A percentile compares a stretch with the other conserved stretches of the same genome.
phyloP scores from a whole-genome alignment of 2,888 invertebrate genomes.

The Eupithecia insigniata region DNA sequence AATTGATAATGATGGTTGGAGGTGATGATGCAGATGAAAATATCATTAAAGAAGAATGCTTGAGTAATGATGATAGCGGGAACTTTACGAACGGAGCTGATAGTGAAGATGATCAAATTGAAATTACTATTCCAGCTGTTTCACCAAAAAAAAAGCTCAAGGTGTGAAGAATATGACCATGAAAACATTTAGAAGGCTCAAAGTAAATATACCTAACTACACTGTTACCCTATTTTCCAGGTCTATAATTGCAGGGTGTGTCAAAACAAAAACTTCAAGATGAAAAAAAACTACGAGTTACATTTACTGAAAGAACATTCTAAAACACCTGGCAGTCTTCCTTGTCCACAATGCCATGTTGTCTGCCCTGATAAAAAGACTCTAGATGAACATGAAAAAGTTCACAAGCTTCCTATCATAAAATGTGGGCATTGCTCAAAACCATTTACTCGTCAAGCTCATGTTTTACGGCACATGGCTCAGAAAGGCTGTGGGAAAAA shows the following conservation, averaged over 20 bases:
- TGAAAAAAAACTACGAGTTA: slow-evolving; percentile 86
- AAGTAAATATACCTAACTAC: slow-evolving; percentile 9
- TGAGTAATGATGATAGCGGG: slow-evolving; percentile 31
- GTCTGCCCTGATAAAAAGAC: slow-evolving; percentile 86
- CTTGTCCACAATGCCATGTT: slow-evolving; percentile 87
- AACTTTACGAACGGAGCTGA: slow-evolving; percentile 35
- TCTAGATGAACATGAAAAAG: slow-evolving; percentile 87
- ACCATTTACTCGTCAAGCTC: slow-evolving; percentile 90
- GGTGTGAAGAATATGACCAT: slow-evolving; percentile 13
- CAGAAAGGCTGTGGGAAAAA: slow-evolving; percentile 87
- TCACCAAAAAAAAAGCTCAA: slow-evolving; percentile 25
- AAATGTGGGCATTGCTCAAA: slow-evolving; percentile 88
- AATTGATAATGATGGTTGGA: slow-evolving; percentile 23
- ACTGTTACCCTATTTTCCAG: slow-evolving; percentile 25
- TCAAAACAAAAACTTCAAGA: slow-evolving; percentile 87
- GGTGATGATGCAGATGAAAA: slow-evolving; percentile 27
- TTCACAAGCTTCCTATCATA: slow-evolving; percentile 79
- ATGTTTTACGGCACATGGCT: slow-evolving; percentile 87
- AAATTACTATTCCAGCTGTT: slow-evolving; percentile 8
- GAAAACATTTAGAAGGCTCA: slow-evolving; percentile 5
- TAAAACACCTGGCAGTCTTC: slow-evolving; percentile 81
- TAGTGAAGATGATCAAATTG: slow-evolving; percentile 32
- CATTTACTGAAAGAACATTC: slow-evolving; percentile 89
- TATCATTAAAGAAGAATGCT: slow-evolving; percentile 26
- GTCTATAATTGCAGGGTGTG: slow-evolving; percentile 83